phyloP scores from a whole-genome alignment of 23 tunicate species.

The Styela clava region DNA sequence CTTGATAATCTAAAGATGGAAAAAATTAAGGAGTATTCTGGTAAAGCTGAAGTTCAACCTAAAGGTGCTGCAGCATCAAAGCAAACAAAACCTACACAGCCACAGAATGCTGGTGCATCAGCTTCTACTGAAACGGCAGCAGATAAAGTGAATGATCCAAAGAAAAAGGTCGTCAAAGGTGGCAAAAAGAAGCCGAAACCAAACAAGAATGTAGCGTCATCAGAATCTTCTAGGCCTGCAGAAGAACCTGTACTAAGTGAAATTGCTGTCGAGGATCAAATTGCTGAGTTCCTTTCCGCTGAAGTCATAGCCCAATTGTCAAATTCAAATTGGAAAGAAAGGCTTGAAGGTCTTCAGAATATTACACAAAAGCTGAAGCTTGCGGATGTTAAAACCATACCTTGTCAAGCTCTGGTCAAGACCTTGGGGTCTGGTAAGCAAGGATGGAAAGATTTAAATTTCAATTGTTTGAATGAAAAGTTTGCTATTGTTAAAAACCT shows the following conservation, averaged over 20 bases:
- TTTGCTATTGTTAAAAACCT: constrained; percentile 48
- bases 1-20: constrained; percentile 87
- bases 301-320: constrained; percentile 61
- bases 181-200: constrained; percentile 37
- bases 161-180: constrained; percentile 39
- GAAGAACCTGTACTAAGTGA: constrained; percentile 70
- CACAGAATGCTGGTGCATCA: not conserved
- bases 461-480: constrained; percentile 86
- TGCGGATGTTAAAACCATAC: constrained; percentile 34
- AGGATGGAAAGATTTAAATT: constrained; percentile 91
- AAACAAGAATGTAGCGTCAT: constrained; percentile 21
- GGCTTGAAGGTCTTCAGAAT: constrained; percentile 87
- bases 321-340: constrained; percentile 87
- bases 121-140: not conserved
- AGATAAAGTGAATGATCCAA: not conserved
- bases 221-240: constrained; percentile 16
- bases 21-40: constrained; percentile 77
- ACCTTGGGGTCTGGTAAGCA: constrained; percentile 67
- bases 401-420: constrained; percentile 74
- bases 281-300: constrained; percentile 44
- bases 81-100: constrained; percentile 7
- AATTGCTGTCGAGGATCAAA: constrained; percentile 68
- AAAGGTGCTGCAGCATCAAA: constrained; percentile 24
- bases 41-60: constrained; percentile 37
- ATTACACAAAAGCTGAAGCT: constrained; percentile 50